Percentiles rank a stretch among this genome's conserved stretches.
Evolutionary conservation across 2,113 vertebrate genomes (phyloP).

Genomic region (Morphnarchus princeps): DNA sequence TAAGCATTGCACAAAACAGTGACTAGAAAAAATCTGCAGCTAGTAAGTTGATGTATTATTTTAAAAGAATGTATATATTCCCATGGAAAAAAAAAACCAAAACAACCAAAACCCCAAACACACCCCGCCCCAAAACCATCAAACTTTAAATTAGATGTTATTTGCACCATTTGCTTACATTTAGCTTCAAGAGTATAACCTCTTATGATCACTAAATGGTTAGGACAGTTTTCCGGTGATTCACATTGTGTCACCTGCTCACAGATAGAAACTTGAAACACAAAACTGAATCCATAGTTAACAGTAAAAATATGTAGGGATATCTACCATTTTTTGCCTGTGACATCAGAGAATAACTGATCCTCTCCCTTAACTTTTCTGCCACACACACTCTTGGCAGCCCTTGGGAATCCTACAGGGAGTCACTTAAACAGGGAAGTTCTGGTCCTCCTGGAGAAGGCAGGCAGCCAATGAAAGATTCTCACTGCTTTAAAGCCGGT

Average conservation of each 20-base stretch:
- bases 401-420: not conserved
- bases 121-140: not conserved
- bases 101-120: too few relatives aligned
- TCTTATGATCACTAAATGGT: not conserved
- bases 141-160: not conserved
- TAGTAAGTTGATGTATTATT: fast-evolving
- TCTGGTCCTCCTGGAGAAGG: not conserved
- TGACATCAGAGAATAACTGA: not conserved
- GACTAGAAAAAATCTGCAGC: not conserved
- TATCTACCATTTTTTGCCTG: not conserved
- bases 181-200: not conserved
- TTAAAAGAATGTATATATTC: not conserved
- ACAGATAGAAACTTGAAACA: not conserved
- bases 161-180: not conserved
- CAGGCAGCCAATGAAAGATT: not conserved
- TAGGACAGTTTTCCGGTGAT: not conserved
- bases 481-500: too few relatives aligned
- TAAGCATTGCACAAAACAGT: not conserved
- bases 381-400: not conserved
- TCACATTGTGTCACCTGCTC: not conserved
- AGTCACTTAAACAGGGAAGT: not conserved
- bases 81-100: not conserved
- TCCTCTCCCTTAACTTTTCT: not conserved
- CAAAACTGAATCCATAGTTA: not conserved
- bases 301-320: fast-evolving